phyloP scores from a whole-genome alignment of 2,888 invertebrate species.

The Phaonia tiefii region DNA sequence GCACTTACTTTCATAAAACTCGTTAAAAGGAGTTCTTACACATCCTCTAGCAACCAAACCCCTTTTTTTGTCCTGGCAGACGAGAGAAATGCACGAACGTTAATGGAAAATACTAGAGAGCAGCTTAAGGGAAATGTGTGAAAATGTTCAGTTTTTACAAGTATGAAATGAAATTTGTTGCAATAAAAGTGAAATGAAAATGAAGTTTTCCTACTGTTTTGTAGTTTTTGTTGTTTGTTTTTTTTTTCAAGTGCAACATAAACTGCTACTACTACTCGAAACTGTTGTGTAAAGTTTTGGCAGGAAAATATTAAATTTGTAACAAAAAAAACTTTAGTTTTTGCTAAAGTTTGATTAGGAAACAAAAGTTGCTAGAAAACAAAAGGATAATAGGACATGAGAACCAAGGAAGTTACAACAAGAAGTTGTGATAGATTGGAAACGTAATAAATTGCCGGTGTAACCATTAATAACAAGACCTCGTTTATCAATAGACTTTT shows the following conservation, averaged over 20 bases:
- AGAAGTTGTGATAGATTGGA: slow-evolving; percentile 3
- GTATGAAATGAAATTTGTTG: slow-evolving; percentile 25
- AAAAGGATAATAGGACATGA: not conserved
- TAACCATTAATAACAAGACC: too few relatives aligned
- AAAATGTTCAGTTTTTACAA: slow-evolving; percentile 1
- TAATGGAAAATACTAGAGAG: not conserved
- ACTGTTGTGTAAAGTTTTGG: slow-evolving; percentile 10
- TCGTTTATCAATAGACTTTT: too few relatives aligned
- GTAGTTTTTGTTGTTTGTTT: not conserved
- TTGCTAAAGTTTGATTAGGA: slow-evolving; percentile 37
- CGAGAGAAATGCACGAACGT: not conserved
- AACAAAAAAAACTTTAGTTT: slow-evolving; percentile 6
- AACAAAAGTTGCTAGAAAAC: slow-evolving; percentile 25
- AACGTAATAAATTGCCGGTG: not conserved
- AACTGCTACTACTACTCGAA: slow-evolving; percentile 1
- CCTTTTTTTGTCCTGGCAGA: not conserved
- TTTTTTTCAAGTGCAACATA: not conserved
- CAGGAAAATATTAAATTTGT: not conserved
- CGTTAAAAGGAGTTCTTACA: slow-evolving; percentile 7
- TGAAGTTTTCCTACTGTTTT: too few relatives aligned
- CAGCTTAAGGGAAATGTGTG: slow-evolving; percentile 19
- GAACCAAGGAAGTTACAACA: not conserved
- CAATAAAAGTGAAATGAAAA: slow-evolving; percentile 42
- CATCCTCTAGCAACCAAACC: slow-evolving; percentile 6
- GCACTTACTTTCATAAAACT: slow-evolving; percentile 33